Conservation (phyloP, 2,888 invertebrate species). For the Glaucopsyche alexis region DNA sequence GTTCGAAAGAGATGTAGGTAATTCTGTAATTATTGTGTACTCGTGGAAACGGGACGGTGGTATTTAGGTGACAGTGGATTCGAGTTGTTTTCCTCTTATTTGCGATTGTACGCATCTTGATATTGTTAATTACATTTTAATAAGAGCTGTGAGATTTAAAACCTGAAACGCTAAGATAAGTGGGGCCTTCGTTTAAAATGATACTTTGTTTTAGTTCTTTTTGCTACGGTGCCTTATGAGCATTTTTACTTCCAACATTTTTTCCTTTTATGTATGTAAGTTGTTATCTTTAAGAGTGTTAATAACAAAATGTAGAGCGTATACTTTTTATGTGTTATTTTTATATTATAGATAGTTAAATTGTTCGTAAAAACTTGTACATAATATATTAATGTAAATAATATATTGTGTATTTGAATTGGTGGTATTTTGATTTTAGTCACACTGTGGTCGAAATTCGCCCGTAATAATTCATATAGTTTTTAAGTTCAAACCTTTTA, state of each 20-base stretch:
- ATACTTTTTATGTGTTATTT: constrained; percentile 8
- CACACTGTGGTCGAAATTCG: too few species aligned
- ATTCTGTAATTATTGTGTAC: constrained; percentile 69
- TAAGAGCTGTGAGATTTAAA: constrained; percentile 45
- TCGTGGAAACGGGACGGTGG: constrained; percentile 74
- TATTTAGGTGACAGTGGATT: constrained; percentile 77
- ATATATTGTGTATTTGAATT: too few species aligned
- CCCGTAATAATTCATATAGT: too few species aligned
- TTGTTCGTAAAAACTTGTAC: background rate
- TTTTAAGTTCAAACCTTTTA: too few species aligned
- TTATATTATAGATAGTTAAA: constrained; percentile 6
- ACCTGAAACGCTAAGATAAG: constrained; percentile 43
- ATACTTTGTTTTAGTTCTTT: background rate
- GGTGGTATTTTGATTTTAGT: too few species aligned
- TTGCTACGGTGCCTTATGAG: constrained; percentile 9
- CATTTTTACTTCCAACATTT: background rate
- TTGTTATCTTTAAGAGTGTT: constrained; percentile 18
- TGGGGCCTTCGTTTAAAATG: constrained; percentile 41
- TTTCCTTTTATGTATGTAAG: constrained; percentile 17
- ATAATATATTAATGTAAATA: background rate
- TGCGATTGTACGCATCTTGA: constrained; percentile 52
- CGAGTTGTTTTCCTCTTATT: constrained; percentile 51
- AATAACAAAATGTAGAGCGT: constrained; percentile 12
- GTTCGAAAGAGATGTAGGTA: constrained; percentile 72
- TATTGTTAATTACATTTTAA: constrained; percentile 71